A percentile compares a stretch with the other conserved stretches of the same genome.
These are phyloP conservation scores for Xanthia togata DNA, from an alignment of 2,888 invertebrate species.

Conservation along the genomic window DNA sequence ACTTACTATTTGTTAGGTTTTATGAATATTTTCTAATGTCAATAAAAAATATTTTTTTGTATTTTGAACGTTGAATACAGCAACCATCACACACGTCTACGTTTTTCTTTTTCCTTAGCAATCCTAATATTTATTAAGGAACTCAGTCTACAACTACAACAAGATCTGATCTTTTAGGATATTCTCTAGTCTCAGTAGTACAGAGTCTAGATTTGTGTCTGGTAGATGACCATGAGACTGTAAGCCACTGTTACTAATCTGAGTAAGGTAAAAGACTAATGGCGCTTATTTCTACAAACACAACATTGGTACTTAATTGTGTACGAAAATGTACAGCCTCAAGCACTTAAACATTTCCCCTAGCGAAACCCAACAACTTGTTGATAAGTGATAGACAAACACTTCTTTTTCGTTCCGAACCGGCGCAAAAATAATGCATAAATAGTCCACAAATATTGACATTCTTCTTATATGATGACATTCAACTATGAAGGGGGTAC, in stretches of 20 bases:
- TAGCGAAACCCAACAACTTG: slow-evolving; percentile 46
- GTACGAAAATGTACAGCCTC: not conserved
- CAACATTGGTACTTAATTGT: not conserved
- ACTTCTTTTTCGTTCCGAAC: slow-evolving; percentile 18
- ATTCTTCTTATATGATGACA: slow-evolving; percentile 29
- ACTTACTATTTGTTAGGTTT: no score
- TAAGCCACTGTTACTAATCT: not conserved
- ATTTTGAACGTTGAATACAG: no score
- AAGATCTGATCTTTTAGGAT: no score
- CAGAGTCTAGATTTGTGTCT: not conserved
- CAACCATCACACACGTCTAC: no score
- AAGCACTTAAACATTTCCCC: slow-evolving; percentile 5
- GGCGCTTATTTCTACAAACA: not conserved
- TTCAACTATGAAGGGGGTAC: slow-evolving; percentile 7
- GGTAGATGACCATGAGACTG: not conserved
- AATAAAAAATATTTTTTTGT: no score
- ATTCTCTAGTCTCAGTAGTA: not conserved
- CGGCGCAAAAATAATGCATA: slow-evolving; percentile 40
- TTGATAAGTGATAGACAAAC: slow-evolving; percentile 49
- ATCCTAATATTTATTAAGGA: no score
- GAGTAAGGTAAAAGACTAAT: not conserved
- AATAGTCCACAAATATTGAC: slow-evolving; percentile 46
- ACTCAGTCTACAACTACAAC: no score
- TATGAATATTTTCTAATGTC: no score
- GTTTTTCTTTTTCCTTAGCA: no score